Evolutionary conservation across 2,113 vertebrate genomes (phyloP), one percentile per base, ranked within the genome.

Genomic region (Cathartes aura): DNA sequence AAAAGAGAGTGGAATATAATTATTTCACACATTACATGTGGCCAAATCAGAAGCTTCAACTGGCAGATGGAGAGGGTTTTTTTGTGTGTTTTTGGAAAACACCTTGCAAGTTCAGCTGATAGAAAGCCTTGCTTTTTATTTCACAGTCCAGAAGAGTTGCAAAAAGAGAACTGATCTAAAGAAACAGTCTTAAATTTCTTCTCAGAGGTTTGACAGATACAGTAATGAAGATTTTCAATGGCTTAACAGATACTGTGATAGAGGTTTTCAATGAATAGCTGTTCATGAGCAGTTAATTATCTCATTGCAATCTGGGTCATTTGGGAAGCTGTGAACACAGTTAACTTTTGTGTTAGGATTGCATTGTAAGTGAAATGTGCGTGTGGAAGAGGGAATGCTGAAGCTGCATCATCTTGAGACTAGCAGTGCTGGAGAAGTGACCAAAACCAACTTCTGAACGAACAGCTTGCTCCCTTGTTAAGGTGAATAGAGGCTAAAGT

Each of bases 201-300:
- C 42, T 60, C 47, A 55, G 74, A 42, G 45, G 9, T 79, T 88
- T 85, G 68, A 80, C 42, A 78, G 66, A 79, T 64, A 40, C 1
- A 42, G 45, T 75, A 82, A 64, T 83, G 67, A 90, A 88, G n/a
- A 8, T 48, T 95, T 96, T 93, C 74, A 84, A 0, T 82, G 43
- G 26, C 8, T 78, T 89, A 84, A 67, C 21, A 93, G 62, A 89
- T 81, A 64, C 34, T 66, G 53, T 32, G 53, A n/a, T 86, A 53
- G 85, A 76, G 22, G 3, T 82, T 96, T 86, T 92, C 70, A 85
- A 32, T 96, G 90, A 96, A 86, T 86, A 66, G 85, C 59, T 83
- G 88, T 92, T 94, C 75, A 62, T 55, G 71, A 92, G 88, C 63
- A 86, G 67, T 97, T 96, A 93, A 96, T 94, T 83, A 94, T 95